Percentiles rank a stretch among this genome's conserved stretches.
Conservation (phyloP, 1,140 invertebrate genomes). For the Wasmannia auropunctata region DNA sequence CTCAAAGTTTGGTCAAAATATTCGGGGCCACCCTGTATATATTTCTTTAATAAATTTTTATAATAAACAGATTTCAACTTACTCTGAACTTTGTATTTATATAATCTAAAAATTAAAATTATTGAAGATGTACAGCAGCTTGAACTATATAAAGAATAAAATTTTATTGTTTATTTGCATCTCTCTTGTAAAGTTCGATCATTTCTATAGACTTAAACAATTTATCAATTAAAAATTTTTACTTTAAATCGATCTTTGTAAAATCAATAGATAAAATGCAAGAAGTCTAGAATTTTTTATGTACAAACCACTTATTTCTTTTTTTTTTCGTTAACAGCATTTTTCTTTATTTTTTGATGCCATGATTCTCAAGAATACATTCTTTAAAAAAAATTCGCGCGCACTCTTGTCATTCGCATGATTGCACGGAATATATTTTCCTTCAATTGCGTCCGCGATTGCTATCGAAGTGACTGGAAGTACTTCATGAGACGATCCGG, state of each 20-base stretch:
- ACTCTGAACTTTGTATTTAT: not conserved
- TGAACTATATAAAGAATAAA: not conserved
- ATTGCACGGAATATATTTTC: not conserved
- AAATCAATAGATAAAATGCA: not conserved
- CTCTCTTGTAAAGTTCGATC: not conserved
- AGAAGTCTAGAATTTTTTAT: not conserved
- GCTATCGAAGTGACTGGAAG: not conserved
- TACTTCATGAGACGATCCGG: not conserved
- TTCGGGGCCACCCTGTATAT: no score
- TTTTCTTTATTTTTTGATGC: not conserved
- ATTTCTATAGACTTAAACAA: not conserved
- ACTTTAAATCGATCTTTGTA: not conserved
- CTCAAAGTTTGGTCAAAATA: no score
- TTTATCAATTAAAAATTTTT: not conserved
- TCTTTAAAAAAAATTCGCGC: not conserved
- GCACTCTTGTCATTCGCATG: not conserved
- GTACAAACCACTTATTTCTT: not conserved
- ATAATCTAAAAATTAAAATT: not conserved
- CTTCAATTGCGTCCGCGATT: not conserved
- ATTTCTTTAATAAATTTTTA: not conserved
- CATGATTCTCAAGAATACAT: not conserved
- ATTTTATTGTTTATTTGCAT: not conserved
- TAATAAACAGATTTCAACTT: not conserved
- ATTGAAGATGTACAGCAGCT: not conserved
- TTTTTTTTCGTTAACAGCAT: not conserved